These are phyloP conservation scores for Luffia ferchaultella DNA, from an alignment of 2,888 invertebrate species.

Conservation along the genomic window DNA sequence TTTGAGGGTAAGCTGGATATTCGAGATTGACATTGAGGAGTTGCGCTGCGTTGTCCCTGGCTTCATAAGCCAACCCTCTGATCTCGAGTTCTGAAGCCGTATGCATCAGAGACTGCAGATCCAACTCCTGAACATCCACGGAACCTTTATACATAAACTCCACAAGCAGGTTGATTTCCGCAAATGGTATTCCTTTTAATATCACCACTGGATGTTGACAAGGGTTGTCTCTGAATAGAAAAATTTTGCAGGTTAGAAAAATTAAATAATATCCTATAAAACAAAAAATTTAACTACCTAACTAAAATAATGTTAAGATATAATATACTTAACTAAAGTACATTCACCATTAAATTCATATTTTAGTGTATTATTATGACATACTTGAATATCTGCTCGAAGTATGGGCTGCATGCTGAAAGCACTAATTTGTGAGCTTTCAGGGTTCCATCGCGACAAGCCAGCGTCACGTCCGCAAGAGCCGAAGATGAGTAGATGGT, in stretches of 20 bases:
- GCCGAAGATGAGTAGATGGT: conserved; percentile 74
- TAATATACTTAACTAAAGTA: too few species aligned
- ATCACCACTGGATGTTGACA: conserved; percentile 78
- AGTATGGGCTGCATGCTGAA: conserved; percentile 79
- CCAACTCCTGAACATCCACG: conserved; percentile 71
- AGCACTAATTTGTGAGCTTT: conserved; percentile 77
- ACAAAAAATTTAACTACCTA: not conserved
- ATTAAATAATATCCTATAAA: not conserved
- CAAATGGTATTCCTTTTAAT: conserved; percentile 71
- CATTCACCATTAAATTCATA: too few species aligned
- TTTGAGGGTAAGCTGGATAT: conserved; percentile 46
- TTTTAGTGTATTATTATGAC: conserved; percentile 20
- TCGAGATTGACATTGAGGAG: conserved; percentile 61
- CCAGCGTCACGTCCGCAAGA: conserved; percentile 74
- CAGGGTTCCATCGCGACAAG: conserved; percentile 75
- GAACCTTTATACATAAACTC: conserved; percentile 78
- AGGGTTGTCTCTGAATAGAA: conserved; percentile 67
- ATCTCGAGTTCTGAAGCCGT: conserved; percentile 75
- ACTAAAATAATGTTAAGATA: not conserved
- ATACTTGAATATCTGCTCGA: conserved; percentile 75
- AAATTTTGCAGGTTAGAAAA: conserved; percentile 5
- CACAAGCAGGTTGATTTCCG: conserved; percentile 72
- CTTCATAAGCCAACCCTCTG: conserved; percentile 69
- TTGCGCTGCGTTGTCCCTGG: conserved; percentile 64
- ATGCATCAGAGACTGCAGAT: conserved; percentile 70